Evolutionary conservation across 2,888 invertebrate genomes (phyloP).

Genomic region (Synergus japonicus): DNA sequence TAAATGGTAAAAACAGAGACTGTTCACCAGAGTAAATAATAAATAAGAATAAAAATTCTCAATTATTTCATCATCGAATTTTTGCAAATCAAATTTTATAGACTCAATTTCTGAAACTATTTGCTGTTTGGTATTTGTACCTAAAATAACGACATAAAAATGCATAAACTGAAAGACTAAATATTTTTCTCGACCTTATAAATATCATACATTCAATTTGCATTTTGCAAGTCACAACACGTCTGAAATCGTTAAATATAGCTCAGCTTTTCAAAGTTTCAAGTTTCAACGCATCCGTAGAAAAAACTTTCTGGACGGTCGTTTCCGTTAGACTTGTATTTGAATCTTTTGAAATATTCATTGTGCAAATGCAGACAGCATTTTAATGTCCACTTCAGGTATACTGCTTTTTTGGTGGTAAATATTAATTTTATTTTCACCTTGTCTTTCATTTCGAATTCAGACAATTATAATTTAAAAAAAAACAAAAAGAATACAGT

Average conservation of each 20-base stretch:
- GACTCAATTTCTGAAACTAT: neutral
- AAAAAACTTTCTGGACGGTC: conserved; percentile 5
- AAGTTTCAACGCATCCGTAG: conserved; percentile 62
- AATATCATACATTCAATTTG: conserved; percentile 1
- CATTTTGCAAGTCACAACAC: neutral
- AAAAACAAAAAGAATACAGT: neutral
- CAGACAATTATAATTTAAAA: neutral
- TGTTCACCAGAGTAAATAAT: neutral
- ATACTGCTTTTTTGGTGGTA: neutral
- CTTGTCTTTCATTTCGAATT: neutral
- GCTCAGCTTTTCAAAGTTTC: conserved; percentile 44
- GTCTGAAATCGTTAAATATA: neutral
- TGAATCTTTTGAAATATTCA: conserved; percentile 4
- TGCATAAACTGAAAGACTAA: neutral
- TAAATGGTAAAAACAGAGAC: neutral
- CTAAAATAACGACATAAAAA: neutral
- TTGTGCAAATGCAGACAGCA: conserved; percentile 9
- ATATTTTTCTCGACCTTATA: neutral
- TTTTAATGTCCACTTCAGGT: neutral
- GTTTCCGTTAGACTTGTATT: neutral
- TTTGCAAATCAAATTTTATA: neutral
- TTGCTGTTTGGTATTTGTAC: too few species aligned
- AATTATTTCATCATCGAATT: neutral
- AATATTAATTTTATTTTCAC: neutral
- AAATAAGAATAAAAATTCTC: neutral